Base-by-base conservation (phyloP, 2,113 vertebrate genomes). In the Prunella himalayana region DNA sequence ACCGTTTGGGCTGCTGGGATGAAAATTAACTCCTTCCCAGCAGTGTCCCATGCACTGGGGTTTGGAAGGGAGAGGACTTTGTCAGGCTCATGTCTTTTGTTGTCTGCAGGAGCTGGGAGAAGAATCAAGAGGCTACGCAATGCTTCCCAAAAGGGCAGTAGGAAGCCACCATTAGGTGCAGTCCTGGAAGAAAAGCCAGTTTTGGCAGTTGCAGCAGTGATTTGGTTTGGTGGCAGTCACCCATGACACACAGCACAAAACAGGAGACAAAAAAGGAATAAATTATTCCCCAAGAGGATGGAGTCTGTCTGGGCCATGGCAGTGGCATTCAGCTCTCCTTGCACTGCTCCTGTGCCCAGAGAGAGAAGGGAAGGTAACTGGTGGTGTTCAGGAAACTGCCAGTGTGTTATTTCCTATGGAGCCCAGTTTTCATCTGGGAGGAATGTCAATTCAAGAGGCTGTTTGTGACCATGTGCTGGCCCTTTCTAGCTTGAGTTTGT, bases 11-110 rank as follows among this genome's bases (percentile, higher is more conserved):
- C 56, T 82, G 30, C 50, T 61, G 39, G 77, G 41, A 30, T 65
- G 56, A 45, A 71, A 65, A 88, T 37, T 11, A 42, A 56, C 61
- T 51, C 61, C 61, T 50, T 73, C 44, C 28, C 33, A 23, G 20
- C 61, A 1, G 0, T 20, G 11, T 30, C 21, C 39, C 7, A 1
- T 54, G 22, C 44, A 5, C 1, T 7, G 41, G 45, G 30, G 6
- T 66, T 71, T 90, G 44, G 57, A 66, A 83, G n/a, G 57, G 47
- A 65, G 19, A 24, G 9, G 20, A 7, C 25, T 56, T 64, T 82
- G 50, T 65, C 65, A 60, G 23, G 17, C 30, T 22, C 1, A 0
- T 13, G 15, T 35, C 39, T 49, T 37, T 28, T 20, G 13, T 21
- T 4, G 3, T 44, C 56, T 49, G 3, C n/a, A 68, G 51, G n/a